These are phyloP conservation scores for Platichthys flesus DNA, from an alignment of 2,113 vertebrate species.

Conservation along the genomic window DNA sequence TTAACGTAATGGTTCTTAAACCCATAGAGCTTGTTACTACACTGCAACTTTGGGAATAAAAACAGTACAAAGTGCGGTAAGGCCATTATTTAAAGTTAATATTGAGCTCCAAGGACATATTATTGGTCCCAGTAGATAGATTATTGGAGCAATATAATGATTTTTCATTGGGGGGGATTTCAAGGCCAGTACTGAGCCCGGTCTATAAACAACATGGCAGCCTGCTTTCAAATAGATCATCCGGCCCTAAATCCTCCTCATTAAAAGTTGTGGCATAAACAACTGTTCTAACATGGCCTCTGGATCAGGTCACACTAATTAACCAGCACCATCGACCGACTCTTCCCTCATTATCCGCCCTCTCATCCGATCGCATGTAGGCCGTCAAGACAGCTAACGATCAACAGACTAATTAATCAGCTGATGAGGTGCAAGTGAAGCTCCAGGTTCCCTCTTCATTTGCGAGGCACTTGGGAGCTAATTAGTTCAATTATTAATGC, in stretches of 20 bases:
- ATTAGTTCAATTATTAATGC: conserved; percentile 81
- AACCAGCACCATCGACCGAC: conserved; percentile 75
- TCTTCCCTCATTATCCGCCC: conserved; percentile 76
- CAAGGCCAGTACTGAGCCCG: conserved; percentile 87
- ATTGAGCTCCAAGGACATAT: conserved; percentile 30
- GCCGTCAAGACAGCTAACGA: conserved; percentile 76
- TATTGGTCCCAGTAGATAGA: conserved; percentile 49
- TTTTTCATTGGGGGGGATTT: conserved; percentile 50
- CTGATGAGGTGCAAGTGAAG: conserved; percentile 73
- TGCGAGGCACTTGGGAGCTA: conserved; percentile 74
- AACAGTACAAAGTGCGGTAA: conserved; percentile 27
- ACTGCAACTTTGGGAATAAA: conserved; percentile 29
- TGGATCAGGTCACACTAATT: conserved; percentile 80
- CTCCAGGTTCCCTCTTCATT: conserved; percentile 65
- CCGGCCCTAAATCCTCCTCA: conserved; percentile 70
- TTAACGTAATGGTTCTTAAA: conserved; percentile 14
- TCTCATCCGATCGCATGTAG: conserved; percentile 72
- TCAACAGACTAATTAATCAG: conserved; percentile 79
- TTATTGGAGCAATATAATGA: conserved; percentile 60
- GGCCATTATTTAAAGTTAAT: conserved; percentile 52
- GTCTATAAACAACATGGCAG: conserved; percentile 85
- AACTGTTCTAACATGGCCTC: conserved; percentile 71
- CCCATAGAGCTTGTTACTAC: conserved; percentile 6
- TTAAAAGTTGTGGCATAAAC: conserved; percentile 74
- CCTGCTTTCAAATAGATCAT: conserved; percentile 58